Base-by-base conservation (phyloP, 2,888 invertebrate genomes). In the Glaucopsyche alexis region DNA sequence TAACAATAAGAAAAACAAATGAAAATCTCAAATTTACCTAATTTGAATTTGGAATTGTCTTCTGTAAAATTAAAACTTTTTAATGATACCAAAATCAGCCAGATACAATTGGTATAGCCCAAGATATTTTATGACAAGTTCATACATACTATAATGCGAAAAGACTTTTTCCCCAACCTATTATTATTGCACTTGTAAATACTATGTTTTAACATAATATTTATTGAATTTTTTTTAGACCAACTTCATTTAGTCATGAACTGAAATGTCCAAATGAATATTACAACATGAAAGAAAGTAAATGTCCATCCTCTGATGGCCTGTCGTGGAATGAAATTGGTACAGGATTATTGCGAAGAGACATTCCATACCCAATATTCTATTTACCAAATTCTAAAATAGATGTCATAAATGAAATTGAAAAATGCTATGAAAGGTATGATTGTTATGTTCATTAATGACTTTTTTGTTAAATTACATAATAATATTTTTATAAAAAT, bases 361-460 rank as follows among this genome's bases (percentile, higher is more conserved):
- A 98, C 82, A 96, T 97, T 83, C 95, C 96, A n/a, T 97, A 98
- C 81, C 98, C 98, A 0, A 96, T 98, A 79, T 98, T 98, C 88
- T 95, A 95, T 76, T 90, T 98, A 52, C 94, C 93, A 2, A 84
- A 84, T 47, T 80, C 87, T n/a, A 81, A 87, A 72, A 81, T 89
- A 6, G 93, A 95, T 71, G 94, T 95, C 76, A 91, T 95, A 42
- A 79, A 85, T 0, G 94, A 94, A 81, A 93, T 97, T 38, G 88
- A 91, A 75, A 84, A 94, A 47, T 96, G 96, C 80, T 95, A 94
- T 82, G 81, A 91, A 49, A 94, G 93, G 87, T 93, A 81, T 72
- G 52, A 73, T 11, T 49, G 67, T 64, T 76, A 3, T 29, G 29
- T 19, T 71, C 50, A 45, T 50, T 71, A 65, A 16, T 55, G 29